Percentiles rank a stretch among this genome's conserved stretches.
phyloP scores from a whole-genome alignment of 1,140 invertebrate species.

The Philaenus spumarius region DNA sequence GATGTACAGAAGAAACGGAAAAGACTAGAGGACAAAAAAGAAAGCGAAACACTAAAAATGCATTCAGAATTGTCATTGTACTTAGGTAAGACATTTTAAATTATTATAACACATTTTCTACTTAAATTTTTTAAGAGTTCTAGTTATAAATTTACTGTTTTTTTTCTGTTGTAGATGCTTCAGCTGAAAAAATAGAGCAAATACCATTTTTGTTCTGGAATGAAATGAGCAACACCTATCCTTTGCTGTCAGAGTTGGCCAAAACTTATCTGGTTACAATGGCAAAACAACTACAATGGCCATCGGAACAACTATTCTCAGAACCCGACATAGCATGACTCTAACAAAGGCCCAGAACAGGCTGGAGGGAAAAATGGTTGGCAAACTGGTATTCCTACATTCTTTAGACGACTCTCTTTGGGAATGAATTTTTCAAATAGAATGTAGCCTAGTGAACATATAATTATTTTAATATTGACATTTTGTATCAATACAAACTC shows the following conservation, averaged over 20 bases:
- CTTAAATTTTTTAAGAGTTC: not conserved
- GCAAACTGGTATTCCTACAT: too few species aligned
- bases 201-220: not conserved
- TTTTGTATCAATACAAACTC: too few species aligned
- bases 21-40: not conserved
- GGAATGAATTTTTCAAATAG: too few species aligned
- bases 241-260: conserved; percentile 1
- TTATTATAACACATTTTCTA: not conserved
- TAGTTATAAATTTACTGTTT: not conserved
- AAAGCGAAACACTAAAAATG: not conserved
- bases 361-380: too few species aligned
- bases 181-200: not conserved
- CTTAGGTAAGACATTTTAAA: conserved; percentile 3
- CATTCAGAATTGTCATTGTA: conserved; percentile 14
- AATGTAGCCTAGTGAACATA: too few species aligned
- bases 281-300: too few species aligned
- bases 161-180: not conserved
- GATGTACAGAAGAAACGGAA: conserved; percentile 6
- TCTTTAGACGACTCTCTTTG: too few species aligned
- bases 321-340: too few species aligned
- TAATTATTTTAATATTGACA: too few species aligned
- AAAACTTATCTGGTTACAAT: conserved; percentile 9
- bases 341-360: too few species aligned
- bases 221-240: conserved; percentile 3
- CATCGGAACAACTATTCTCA: conserved; percentile 9